Conservation (phyloP, 2,888 invertebrate species). For the Lydus trimaculatus region DNA sequence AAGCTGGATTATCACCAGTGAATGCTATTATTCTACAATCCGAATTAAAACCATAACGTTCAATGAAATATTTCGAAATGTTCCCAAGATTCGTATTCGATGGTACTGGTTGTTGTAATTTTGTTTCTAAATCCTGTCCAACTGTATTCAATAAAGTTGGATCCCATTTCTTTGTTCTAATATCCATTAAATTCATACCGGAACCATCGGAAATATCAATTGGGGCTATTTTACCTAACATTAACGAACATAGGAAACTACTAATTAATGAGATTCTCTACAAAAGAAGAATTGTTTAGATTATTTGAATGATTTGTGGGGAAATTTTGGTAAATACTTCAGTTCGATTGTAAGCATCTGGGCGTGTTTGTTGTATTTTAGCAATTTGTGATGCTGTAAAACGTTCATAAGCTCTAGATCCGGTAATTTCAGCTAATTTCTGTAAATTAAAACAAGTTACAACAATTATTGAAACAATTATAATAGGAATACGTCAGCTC, state of each 20-base stretch:
- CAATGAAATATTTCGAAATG: constrained; percentile 81
- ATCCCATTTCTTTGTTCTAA: constrained; percentile 80
- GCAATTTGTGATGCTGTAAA: constrained; percentile 95
- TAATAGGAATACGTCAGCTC: constrained; percentile 59
- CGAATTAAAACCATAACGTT: constrained; percentile 83
- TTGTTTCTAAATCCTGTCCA: constrained; percentile 75
- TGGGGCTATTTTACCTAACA: constrained; percentile 86
- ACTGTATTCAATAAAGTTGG: constrained; percentile 76
- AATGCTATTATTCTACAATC: constrained; percentile 86
- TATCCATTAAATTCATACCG: constrained; percentile 95
- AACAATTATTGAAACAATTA: constrained; percentile 8
- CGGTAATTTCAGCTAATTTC: constrained; percentile 82
- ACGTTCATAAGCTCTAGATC: constrained; percentile 86
- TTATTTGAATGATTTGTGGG: too few species aligned
- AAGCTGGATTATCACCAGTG: constrained; percentile 95
- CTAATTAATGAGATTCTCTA: constrained; percentile 92
- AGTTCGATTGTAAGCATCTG: constrained; percentile 75
- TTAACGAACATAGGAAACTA: constrained; percentile 88
- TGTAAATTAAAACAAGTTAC: constrained; percentile 51
- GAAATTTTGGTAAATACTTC: constrained; percentile 63
- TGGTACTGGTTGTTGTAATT: constrained; percentile 78
- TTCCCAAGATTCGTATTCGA: constrained; percentile 74
- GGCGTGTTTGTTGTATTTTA: constrained; percentile 78
- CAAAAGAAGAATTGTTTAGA: constrained; percentile 43
- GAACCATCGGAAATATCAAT: constrained; percentile 94